Evolutionary conservation across 2,888 invertebrate genomes (phyloP).

Genomic region (Eristalis intricaria): DNA sequence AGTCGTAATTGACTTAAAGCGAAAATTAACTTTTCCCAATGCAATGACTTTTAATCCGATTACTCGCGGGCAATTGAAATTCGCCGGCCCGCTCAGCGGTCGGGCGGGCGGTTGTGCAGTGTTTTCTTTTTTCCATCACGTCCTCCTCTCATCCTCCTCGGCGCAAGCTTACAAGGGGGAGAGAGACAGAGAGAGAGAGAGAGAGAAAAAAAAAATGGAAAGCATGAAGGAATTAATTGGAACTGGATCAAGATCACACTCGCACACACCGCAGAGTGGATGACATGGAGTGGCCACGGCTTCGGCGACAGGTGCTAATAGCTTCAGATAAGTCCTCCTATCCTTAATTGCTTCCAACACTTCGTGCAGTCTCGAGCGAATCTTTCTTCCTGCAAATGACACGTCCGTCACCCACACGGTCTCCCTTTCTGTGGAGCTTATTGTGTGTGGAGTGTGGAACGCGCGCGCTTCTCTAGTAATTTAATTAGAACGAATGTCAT

Average conservation of each 20-base stretch:
- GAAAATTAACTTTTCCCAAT: conserved; percentile 69
- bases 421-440: neutral
- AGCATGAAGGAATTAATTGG: conserved; percentile 61
- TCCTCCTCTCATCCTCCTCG: neutral
- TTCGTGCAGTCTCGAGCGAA: conserved; percentile 34
- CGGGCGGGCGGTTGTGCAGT: conserved; percentile 10
- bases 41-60: conserved; percentile 69
- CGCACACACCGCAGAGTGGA: neutral
- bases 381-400: conserved; percentile 17
- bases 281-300: neutral
- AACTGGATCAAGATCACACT: conserved; percentile 63
- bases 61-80: conserved; percentile 70
- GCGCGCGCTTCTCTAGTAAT: conserved; percentile 41
- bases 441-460: conserved; percentile 3
- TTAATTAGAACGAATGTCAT: conserved; percentile 58
- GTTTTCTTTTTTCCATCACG: neutral
- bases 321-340: conserved; percentile 31
- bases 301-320: conserved; percentile 54
- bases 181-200: too few relatives aligned
- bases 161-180: neutral
- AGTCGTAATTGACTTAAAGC: conserved; percentile 64
- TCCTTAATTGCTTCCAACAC: conserved; percentile 57
- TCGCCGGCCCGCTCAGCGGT: conserved; percentile 18
- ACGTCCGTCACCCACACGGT: neutral
- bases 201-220: conserved; percentile 30